A percentile compares a stretch with the other conserved stretches of the same genome.
phyloP scores from a whole-genome alignment of 53 echinoderm and acorn worm species.

The Holothuria scabra region DNA sequence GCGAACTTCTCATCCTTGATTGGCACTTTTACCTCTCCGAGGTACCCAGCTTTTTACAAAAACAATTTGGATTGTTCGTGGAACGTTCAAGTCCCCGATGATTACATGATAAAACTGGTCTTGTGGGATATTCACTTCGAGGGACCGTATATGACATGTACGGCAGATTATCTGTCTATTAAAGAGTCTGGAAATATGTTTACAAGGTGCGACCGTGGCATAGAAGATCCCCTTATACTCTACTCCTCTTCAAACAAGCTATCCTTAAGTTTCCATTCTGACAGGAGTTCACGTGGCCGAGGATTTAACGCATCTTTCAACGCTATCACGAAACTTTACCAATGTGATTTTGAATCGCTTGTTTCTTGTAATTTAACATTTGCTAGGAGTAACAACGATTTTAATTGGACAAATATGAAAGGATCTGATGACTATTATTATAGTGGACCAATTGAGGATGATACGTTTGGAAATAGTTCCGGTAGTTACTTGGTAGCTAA shows the following conservation, averaged over 20 bases:
- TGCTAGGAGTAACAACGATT: not conserved
- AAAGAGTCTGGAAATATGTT: not conserved
- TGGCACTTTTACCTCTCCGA: not conserved
- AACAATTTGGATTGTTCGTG: slow-evolving; percentile 34
- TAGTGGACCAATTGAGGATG: slow-evolving; percentile 12
- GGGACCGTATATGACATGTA: slow-evolving; percentile 6
- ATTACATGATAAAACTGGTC: not conserved
- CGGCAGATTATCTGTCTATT: slow-evolving; percentile 7
- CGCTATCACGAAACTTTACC: slow-evolving; percentile 1
- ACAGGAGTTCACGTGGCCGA: not conserved
- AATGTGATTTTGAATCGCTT: slow-evolving; percentile 23
- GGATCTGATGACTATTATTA: slow-evolving; percentile 29
- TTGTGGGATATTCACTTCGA: slow-evolving; percentile 33
- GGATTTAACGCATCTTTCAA: slow-evolving; percentile 39
- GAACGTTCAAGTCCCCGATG: not conserved
- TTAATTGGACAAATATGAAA: slow-evolving; percentile 1
- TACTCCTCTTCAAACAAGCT: not conserved
- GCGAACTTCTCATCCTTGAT: not conserved
- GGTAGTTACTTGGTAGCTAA: slow-evolving; percentile 13
- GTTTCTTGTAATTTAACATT: not conserved
- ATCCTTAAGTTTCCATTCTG: slow-evolving; percentile 11
- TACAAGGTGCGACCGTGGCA: slow-evolving; percentile 32
- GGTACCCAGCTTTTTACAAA: slow-evolving; percentile 25
- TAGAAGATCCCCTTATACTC: not conserved
- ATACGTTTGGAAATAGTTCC: slow-evolving; percentile 8